Conservation (phyloP, 2,888 invertebrate genomes). For the Thymelicus acteon region DNA sequence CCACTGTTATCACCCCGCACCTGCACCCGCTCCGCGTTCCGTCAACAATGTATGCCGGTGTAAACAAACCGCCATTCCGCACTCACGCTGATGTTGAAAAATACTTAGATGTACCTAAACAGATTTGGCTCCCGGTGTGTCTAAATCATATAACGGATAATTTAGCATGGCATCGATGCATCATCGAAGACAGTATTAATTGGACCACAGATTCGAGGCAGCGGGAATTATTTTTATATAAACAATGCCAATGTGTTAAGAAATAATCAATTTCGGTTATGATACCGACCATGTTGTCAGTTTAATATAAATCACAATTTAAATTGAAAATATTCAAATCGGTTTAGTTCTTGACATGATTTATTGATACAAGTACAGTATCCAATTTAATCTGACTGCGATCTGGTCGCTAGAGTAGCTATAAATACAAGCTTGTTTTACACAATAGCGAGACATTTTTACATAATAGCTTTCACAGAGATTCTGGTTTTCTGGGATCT, state of each 20-base stretch:
- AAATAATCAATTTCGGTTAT: conserved; percentile 5
- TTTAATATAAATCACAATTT: neutral
- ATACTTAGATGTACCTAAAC: conserved; percentile 17
- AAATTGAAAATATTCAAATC: neutral
- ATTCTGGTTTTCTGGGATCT: conserved; percentile 64
- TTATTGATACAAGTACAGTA: conserved; percentile 13
- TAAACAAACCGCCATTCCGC: conserved; percentile 64
- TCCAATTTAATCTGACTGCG: conserved; percentile 11
- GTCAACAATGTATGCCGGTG: conserved; percentile 56
- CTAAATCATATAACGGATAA: conserved; percentile 36
- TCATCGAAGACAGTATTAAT: conserved; percentile 19
- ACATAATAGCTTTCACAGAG: conserved; percentile 32
- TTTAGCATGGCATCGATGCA: conserved; percentile 30
- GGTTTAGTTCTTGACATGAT: neutral
- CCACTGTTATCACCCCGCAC: conserved; percentile 38
- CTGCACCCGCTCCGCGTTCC: conserved; percentile 12
- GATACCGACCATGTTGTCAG: neutral
- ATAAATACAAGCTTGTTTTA: conserved; percentile 31
- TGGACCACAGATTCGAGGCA: conserved; percentile 9
- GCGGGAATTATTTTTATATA: conserved; percentile 14
- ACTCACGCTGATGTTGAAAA: conserved; percentile 16
- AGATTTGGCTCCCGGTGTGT: conserved; percentile 30
- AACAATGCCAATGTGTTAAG: conserved; percentile 27
- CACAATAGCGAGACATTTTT: conserved; percentile 36
- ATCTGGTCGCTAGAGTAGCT: conserved; percentile 13